Percentiles rank a stretch among this genome's conserved stretches.
Evolutionary conservation across 92 coral and sea anemone genomes (phyloP).

Genomic region (Diadumene lineata): DNA sequence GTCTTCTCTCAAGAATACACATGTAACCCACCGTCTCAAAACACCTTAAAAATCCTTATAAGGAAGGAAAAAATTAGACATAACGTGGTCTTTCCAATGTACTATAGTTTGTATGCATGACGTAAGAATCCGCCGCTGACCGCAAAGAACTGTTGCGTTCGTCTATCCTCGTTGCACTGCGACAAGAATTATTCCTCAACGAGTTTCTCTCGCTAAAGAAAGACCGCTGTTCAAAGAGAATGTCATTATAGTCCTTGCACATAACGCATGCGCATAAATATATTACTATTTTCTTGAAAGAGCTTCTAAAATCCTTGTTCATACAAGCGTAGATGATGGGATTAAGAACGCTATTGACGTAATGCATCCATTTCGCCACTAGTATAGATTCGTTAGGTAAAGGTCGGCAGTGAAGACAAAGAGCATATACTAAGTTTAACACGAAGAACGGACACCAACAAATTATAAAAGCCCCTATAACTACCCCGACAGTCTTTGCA

Average conservation of each 20-base stretch:
- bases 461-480: slow-evolving; percentile 85
- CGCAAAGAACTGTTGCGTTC: slow-evolving; percentile 32
- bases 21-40: too few species aligned
- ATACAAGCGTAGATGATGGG: slow-evolving; percentile 95
- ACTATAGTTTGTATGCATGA: slow-evolving; percentile 35
- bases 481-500: slow-evolving; percentile 91
- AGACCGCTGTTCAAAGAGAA: slow-evolving; percentile 58
- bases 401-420: slow-evolving; percentile 63
- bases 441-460: slow-evolving; percentile 98
- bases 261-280: slow-evolving; percentile 67
- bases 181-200: slow-evolving; percentile 31
- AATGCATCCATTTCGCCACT: slow-evolving; percentile 95
- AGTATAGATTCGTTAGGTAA: slow-evolving; percentile 74
- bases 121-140: slow-evolving; percentile 35
- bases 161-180: slow-evolving; percentile 19
- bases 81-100: slow-evolving; percentile 27
- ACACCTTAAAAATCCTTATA: too few species aligned
- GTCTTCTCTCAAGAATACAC: too few species aligned
- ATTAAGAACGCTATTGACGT: slow-evolving; percentile 92
- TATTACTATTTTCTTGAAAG: slow-evolving; percentile 78
- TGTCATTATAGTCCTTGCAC: slow-evolving; percentile 65
- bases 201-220: slow-evolving; percentile 64
- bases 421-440: slow-evolving; percentile 72
- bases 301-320: slow-evolving; percentile 91
- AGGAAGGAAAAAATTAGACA: background rate